Percentiles rank a stretch among this genome's conserved stretches.
Evolutionary conservation across 1,140 invertebrate species (phyloP).

Genomic region (Brachionus asplanchnoidis): DNA sequence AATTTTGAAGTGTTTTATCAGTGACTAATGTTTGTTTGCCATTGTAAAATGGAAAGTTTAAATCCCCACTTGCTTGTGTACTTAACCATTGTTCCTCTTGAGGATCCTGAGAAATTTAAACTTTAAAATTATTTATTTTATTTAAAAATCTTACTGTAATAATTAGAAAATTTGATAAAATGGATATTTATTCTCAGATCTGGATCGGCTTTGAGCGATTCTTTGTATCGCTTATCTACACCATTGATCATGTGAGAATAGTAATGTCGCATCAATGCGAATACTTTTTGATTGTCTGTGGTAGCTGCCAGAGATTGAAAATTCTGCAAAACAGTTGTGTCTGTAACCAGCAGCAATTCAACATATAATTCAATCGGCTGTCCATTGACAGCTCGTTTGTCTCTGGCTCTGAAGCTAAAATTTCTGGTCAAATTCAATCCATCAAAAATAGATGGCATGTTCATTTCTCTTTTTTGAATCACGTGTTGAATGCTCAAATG

Average conservation of each 20-base stretch:
- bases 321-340: not conserved
- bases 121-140: not conserved
- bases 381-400: not conserved
- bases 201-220: not conserved
- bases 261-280: conserved; percentile 16
- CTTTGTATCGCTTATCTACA: conserved; percentile 16
- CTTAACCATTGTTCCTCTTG: not conserved
- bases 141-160: not conserved
- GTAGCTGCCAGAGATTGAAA: not conserved
- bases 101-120: not conserved
- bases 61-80: not conserved
- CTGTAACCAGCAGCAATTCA: conserved; percentile 1
- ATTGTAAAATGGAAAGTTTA: not conserved
- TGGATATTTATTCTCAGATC: conserved; percentile 32
- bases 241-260: conserved; percentile 21
- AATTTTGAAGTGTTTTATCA: not conserved
- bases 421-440: not conserved
- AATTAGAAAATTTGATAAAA: not conserved
- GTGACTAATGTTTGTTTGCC: not conserved
- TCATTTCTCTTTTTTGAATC: not conserved
- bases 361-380: conserved; percentile 12
- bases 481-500: not conserved
- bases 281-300: not conserved
- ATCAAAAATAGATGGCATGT: not conserved
- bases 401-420: not conserved